These are phyloP conservation scores for Marmota monax DNA, from an alignment of 2,113 vertebrate species.

Conservation along the genomic window DNA sequence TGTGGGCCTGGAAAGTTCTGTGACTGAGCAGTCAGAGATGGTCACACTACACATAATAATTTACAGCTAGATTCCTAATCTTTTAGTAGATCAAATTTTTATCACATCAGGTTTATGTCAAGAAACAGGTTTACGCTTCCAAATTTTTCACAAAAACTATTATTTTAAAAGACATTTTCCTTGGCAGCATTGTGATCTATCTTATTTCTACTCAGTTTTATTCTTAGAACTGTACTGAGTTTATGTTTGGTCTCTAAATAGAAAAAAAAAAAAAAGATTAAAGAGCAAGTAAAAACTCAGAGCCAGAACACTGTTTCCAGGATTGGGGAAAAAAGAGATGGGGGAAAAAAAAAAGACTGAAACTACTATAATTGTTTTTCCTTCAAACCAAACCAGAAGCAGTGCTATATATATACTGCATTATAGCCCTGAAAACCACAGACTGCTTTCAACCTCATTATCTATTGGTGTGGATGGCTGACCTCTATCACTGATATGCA, in stretches of 20 bases:
- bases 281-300: slow-evolving; percentile 70
- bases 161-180: slow-evolving; percentile 50
- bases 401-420: neutral
- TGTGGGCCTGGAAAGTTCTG: neutral
- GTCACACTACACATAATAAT: neutral
- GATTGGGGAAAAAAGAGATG: neutral
- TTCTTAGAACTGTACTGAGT: slow-evolving; percentile 61
- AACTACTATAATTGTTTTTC: slow-evolving; percentile 67
- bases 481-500: neutral
- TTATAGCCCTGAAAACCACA: neutral
- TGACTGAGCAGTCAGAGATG: neutral
- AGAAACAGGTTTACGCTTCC: neutral
- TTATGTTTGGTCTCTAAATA: slow-evolving; percentile 77
- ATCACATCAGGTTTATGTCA: neutral
- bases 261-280: slow-evolving; percentile 71
- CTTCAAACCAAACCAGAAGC: slow-evolving; percentile 74
- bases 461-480: neutral
- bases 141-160: slow-evolving; percentile 47
- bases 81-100: neutral
- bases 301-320: slow-evolving; percentile 68
- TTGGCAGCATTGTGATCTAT: neutral
- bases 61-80: neutral
- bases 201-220: slow-evolving; percentile 56
- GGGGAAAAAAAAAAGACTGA: neutral
- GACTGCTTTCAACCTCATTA: neutral